A percentile compares a stretch with the other conserved stretches of the same genome.
phyloP scores from a whole-genome alignment of 2,888 invertebrate genomes.

The Chironomus riparius region DNA sequence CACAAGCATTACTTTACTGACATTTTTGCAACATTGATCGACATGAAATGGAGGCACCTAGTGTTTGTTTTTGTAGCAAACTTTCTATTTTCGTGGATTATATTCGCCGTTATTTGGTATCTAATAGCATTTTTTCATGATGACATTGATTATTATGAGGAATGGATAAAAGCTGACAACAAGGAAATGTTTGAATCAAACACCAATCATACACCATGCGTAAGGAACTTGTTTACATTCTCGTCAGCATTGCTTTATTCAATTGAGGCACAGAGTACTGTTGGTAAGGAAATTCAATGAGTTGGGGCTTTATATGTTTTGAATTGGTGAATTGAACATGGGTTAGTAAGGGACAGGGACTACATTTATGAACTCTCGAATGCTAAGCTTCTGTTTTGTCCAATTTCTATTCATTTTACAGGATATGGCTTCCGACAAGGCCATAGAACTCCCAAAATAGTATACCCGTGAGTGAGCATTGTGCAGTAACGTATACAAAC shows the following conservation, averaged over 20 bases:
- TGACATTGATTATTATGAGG: constrained; percentile 68
- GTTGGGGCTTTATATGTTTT: too few relatives aligned
- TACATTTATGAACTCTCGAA: too few relatives aligned
- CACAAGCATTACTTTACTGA: constrained; percentile 63
- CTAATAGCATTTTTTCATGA: constrained; percentile 53
- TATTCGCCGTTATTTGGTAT: not conserved
- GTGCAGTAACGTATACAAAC: too few relatives aligned
- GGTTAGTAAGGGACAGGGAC: too few relatives aligned
- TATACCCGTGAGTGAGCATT: too few relatives aligned
- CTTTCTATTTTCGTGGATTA: not conserved
- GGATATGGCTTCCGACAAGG: constrained; percentile 68
- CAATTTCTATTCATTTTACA: constrained; percentile 33
- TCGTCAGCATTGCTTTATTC: constrained; percentile 84
- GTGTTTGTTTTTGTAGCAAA: not conserved
- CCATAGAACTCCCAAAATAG: too few relatives aligned
- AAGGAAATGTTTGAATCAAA: constrained; percentile 45
- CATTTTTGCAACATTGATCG: constrained; percentile 73
- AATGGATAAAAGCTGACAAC: constrained; percentile 66
- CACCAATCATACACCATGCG: constrained; percentile 66
- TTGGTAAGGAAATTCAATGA: constrained; percentile 45
- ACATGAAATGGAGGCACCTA: constrained; percentile 80
- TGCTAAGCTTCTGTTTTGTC: too few relatives aligned
- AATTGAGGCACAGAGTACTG: constrained; percentile 87
- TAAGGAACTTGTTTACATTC: constrained; percentile 69
- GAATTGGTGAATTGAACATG: not conserved